Base-by-base conservation (phyloP, 2,888 invertebrate genomes). In the Rhaphigaster nebulosa region DNA sequence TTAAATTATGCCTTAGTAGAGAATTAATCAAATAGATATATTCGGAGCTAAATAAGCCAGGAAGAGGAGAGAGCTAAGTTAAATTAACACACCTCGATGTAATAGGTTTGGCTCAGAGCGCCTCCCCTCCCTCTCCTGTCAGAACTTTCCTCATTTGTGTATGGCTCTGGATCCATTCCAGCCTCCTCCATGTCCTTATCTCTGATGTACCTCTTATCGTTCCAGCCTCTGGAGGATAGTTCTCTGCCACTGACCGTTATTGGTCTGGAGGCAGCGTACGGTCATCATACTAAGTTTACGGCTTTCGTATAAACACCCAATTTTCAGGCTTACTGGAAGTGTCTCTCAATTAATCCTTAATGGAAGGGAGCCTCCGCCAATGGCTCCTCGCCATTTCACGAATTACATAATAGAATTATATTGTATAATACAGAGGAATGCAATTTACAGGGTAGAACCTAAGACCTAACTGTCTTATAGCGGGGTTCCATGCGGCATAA, bases 111-210 rank as follows among this genome's bases (percentile, higher is more conserved):
- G 8, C 10, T 45, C 6, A 45, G 45, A 45, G n/a, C n/a, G n/a
- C n/a, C n/a, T n/a, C 80, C 38, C 20, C n/a, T 1, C 18, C 4
- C 15, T 0, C 10, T 6, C 52, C 87, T 87, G 87, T 87, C 87
- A 87, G 29, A 87, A 87, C 87, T 87, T 87, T 87, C 45, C 87
- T 87, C 87, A 87, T 87, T 87, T 87, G 52, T 87, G 52, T 87
- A 52, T 50, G 52, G 52, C 45, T 20, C 18, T 45, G 87, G 87
- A 50, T 52, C 45, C 45, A 87, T 52, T 10, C 65, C 65, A 29
- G 65, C 15, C 13, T 1, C 8, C n/a, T 29, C 65, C 26, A n/a
- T 2, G 60, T 60, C 65, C 65, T 65, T 65, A 65, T 65, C 65
- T n/a, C 29, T 29, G 29, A 29, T 15, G 13, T 65, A 29, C 29